phyloP scores from a whole-genome alignment of 2,888 invertebrate genomes.

The Diadromus collaris region DNA sequence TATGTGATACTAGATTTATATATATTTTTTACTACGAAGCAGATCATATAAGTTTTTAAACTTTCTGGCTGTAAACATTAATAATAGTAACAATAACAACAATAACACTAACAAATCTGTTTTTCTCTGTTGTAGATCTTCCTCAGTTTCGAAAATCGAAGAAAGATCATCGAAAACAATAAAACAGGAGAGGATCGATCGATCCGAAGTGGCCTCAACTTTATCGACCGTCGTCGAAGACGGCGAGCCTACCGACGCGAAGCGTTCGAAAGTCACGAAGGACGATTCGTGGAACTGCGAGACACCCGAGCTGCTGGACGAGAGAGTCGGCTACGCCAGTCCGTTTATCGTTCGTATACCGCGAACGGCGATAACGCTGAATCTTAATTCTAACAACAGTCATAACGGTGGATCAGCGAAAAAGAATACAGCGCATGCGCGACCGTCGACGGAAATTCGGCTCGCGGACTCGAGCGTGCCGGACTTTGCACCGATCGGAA shows the following conservation, averaged over 20 bases:
- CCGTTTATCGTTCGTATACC: constrained; percentile 1
- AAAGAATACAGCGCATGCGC: not conserved
- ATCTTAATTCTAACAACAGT: constrained; percentile 20
- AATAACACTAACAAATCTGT: not conserved
- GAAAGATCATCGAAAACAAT: not conserved
- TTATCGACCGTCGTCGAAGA: not conserved
- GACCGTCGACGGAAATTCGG: constrained; percentile 39
- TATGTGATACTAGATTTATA: too few species aligned
- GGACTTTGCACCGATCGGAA: not conserved
- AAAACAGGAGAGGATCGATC: not conserved
- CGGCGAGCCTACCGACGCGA: not conserved
- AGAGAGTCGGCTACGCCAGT: constrained; percentile 30
- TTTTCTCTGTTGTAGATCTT: constrained; percentile 9
- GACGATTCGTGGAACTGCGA: not conserved
- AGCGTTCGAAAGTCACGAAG: not conserved
- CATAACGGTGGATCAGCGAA: not conserved
- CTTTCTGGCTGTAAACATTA: too few species aligned
- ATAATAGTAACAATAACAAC: too few species aligned
- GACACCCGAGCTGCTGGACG: constrained; percentile 43
- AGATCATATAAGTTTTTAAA: too few species aligned
- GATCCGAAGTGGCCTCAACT: not conserved
- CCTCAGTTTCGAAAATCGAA: not conserved
- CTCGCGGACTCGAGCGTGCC: constrained; percentile 56
- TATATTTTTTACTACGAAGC: too few species aligned
- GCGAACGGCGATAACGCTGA: constrained; percentile 28